Conservation (phyloP, 2,797 vertebrate genomes). For the Ctenochaetus hawaiiensis region DNA sequence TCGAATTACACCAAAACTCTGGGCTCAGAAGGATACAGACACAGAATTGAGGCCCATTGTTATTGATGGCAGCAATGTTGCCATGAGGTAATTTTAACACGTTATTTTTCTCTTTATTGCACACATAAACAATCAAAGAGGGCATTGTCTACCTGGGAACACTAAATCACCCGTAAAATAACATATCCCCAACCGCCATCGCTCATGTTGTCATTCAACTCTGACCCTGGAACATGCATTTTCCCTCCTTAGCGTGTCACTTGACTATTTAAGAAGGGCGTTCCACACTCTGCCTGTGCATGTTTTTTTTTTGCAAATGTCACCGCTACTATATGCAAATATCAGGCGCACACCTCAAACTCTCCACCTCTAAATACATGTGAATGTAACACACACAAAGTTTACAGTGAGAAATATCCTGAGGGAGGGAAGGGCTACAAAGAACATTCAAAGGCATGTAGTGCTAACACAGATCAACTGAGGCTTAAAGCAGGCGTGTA, state of each 20-base stretch:
- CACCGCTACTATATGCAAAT: slow-evolving; percentile 71
- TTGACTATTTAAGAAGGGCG: slow-evolving; percentile 18
- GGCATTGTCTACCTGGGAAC: not conserved
- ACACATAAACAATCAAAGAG: not conserved
- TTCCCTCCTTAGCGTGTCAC: not conserved
- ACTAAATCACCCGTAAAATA: not conserved
- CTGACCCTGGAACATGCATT: slow-evolving; percentile 13
- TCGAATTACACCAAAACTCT: slow-evolving; percentile 41
- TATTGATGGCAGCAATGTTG: slow-evolving; percentile 98
- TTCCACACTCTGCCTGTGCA: slow-evolving; percentile 41
- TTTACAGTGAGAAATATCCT: not conserved
- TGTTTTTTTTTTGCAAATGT: slow-evolving; percentile 52
- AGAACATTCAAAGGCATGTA: not conserved
- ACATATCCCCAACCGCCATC: not conserved
- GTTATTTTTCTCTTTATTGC: not conserved
- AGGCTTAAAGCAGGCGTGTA: not conserved
- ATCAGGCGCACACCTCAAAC: slow-evolving; percentile 23
- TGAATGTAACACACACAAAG: not conserved
- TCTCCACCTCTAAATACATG: slow-evolving; percentile 26
- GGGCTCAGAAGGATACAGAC: slow-evolving; percentile 67
- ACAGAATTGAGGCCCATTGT: slow-evolving; percentile 90
- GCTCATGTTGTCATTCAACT: not conserved
- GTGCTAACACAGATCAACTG: slow-evolving; percentile 25
- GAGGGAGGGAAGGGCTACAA: not conserved
- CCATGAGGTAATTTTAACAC: slow-evolving; percentile 90